Evolutionary conservation across 2,113 vertebrate species (phyloP), one percentile per base, ranked within the genome.

Genomic region (Trematocara nigrifrons): DNA sequence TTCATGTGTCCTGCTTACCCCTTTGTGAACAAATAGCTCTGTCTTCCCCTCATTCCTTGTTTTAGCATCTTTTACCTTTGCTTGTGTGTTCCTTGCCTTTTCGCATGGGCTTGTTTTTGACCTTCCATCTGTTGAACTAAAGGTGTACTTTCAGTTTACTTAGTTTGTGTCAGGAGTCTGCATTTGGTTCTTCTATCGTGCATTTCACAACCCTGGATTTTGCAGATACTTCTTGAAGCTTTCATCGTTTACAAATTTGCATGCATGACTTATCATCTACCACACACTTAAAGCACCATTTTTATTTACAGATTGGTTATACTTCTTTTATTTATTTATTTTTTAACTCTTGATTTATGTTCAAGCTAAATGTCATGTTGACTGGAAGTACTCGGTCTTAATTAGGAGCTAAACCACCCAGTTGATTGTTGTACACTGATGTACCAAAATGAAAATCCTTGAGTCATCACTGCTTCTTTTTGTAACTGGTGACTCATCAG

Each of bases 401-500:
- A 90, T 85, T 87, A 86, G 79, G 83, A 91, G 51, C 77, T 85
- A 88, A 82, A 82, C 38, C 31, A 42, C 74, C 49, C 42, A 20
- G 38, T 53, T 89, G 76, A 86, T 83, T 87, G 59, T 74, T 71
- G 18, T 66, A 84, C 52, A 86, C 83, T 89, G 54, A 45, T 89
- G 82, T 86, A 78, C 51, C 10, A 56, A 49, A 31, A 78, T 82
- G 42, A 83, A 86, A 90, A 89, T 86, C 82, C 88, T 81, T 84
- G 54, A 89, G 56, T 88, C 78, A 56, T 82, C 54, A 80, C 42
- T 80, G 54, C 59, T 78, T 89, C 86, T 89, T 87, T 80, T 86
- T 76, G 45, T 16, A 77, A 54, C 1, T 5, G 53, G 42, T 84
- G 78, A 89, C 84, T 90, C 76, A 83, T 82, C 29, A 49, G 83